Percentiles rank a stretch among this genome's conserved stretches.
Evolutionary conservation across 2,888 invertebrate genomes (phyloP).

Genomic region (Heteropelma amictum): DNA sequence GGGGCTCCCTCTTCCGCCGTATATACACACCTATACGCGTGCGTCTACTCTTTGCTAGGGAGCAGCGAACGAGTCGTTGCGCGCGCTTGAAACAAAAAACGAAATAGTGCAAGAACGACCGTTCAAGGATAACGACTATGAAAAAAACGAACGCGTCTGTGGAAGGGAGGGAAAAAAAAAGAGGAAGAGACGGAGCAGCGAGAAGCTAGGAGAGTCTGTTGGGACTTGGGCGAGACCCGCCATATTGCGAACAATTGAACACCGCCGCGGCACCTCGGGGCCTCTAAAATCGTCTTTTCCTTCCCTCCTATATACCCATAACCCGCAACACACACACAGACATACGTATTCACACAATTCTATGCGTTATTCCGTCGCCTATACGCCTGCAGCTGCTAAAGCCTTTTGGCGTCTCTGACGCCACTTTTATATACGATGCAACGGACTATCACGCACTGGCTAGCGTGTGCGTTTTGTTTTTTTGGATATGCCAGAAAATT

Average conservation of each 20-base stretch:
- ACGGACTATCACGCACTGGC: conserved; percentile 47
- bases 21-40: too few relatives aligned
- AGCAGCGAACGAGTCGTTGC: conserved; percentile 59
- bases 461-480: conserved; percentile 41
- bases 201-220: conserved; percentile 36
- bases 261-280: conserved; percentile 65
- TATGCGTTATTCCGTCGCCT: conserved; percentile 50
- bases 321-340: conserved; percentile 48
- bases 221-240: conserved; percentile 66
- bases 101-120: conserved; percentile 71
- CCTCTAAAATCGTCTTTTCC: conserved; percentile 53
- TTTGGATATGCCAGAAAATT: conserved; percentile 7
- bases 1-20: background rate
- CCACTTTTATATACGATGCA: conserved; percentile 57
- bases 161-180: conserved; percentile 10
- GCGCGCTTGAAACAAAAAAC: conserved; percentile 75
- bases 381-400: conserved; percentile 40
- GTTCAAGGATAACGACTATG: conserved; percentile 77
- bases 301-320: conserved; percentile 48
- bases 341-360: conserved; percentile 58
- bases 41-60: conserved; percentile 59
- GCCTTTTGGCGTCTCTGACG: conserved; percentile 5
- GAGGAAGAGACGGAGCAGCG: conserved; percentile 29
- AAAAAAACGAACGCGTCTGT: conserved; percentile 41
- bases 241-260: conserved; percentile 76